phyloP scores from a whole-genome alignment of 23 tunicate genomes.

The Halocynthia aurantium region DNA sequence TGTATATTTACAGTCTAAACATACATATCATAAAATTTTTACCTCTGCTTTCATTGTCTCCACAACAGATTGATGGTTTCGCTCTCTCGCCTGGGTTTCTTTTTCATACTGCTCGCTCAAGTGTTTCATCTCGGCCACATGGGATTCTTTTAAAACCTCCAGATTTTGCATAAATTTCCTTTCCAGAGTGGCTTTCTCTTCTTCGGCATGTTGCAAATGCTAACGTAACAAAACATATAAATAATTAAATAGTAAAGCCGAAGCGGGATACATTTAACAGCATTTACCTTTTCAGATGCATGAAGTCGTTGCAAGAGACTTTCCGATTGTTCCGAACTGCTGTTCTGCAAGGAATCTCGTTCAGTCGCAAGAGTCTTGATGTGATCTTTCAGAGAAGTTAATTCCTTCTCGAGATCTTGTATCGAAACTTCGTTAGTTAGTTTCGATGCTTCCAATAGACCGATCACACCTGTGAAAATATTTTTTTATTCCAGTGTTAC shows the following conservation, averaged over 20 bases:
- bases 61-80: slow-evolving; percentile 53
- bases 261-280: background rate
- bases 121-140: slow-evolving; percentile 52
- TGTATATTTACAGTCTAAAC: no score
- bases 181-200: slow-evolving; percentile 48
- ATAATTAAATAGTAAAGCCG: background rate
- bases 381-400: slow-evolving; percentile 38
- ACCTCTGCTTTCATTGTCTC: slow-evolving; percentile 72
- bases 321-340: slow-evolving; percentile 42
- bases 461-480: slow-evolving; percentile 59
- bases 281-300: slow-evolving; percentile 36
- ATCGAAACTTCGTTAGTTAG: slow-evolving; percentile 78
- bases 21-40: background rate
- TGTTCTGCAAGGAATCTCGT: slow-evolving; percentile 26
- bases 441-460: slow-evolving; percentile 85
- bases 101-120: slow-evolving; percentile 75
- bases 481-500: no score
- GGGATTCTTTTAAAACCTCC: slow-evolving; percentile 43
- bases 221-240: background rate
- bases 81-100: slow-evolving; percentile 37
- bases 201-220: slow-evolving; percentile 40
- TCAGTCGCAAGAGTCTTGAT: slow-evolving; percentile 39
- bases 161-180: slow-evolving; percentile 52
- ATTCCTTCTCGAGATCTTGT: slow-evolving; percentile 65
- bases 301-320: slow-evolving; percentile 57